Base-by-base conservation (phyloP, 1,140 invertebrate species). In the Anadara kagoshimensis region DNA sequence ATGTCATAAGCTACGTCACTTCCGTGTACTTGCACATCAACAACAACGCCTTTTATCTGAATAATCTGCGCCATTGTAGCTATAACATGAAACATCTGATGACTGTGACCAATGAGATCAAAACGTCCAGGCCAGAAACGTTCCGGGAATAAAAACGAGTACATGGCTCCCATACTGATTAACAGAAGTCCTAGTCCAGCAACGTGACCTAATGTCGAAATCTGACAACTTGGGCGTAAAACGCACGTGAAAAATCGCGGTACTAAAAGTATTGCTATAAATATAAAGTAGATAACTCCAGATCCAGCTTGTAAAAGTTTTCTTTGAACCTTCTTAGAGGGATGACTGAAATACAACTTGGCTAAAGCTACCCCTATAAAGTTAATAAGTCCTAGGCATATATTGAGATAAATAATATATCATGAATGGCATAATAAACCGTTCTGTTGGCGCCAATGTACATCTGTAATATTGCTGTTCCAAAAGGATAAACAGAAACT, bases 91-190 rank as follows among this genome's bases (percentile, higher is more conserved):
- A 91, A 87, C 11, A 89, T 78, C 59, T 90, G 89, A 78, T 91
- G 90, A n/a, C 89, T 88, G 61, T 91, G 89, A 0, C 90, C 90
- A 12, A 90, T 54, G 49, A 89, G 82, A 71, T 91, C 90, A 78
- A 89, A 91, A 41, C 78, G 78, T 18, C 90, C 90, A 0, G 90
- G 90, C 20, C 78, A 83, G n/a, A 86, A 78, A 24, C 85, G 78
- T 74, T 91, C 90, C 2, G 90, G 90, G 24, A 88, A 45, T 68
- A 89, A 87, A 14, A 84, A 83, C 0, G 82, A 82, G 70, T 90
- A 90, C 61, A 87, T 83, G 16, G 89, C 77, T 16, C 78, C 83
- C 56, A 76, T 69, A 5, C 79, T 36, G 54, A 72, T 16, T 53
- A 84, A 79, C 0, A 79, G 45, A 7, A 85, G 20, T 53, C 71